A percentile compares a stretch with the other conserved stretches of the same genome.
Evolutionary conservation across 2,797 vertebrate genomes (phyloP).

Genomic region (Cuculus canorus): DNA sequence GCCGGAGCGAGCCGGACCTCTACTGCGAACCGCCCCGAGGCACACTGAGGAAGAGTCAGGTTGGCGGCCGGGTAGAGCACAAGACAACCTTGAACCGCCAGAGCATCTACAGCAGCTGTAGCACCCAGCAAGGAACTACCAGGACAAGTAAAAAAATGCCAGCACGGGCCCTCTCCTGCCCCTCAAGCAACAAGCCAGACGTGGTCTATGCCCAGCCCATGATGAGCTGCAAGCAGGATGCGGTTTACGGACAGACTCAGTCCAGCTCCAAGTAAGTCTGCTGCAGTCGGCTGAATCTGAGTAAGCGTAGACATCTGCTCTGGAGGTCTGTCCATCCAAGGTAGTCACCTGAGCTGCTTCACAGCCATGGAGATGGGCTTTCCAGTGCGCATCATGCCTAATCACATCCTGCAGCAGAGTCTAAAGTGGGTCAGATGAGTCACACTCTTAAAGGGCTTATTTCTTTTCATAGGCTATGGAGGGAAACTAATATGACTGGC

Average conservation of each 20-base stretch:
- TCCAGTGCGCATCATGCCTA: accelerated
- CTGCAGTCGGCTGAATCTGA: background rate
- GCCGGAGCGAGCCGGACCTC: constrained; percentile 81
- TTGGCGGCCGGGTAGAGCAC: constrained; percentile 54
- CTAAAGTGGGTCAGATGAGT: constrained; percentile 21
- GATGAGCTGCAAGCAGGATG: constrained; percentile 76
- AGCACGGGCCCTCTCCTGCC: constrained; percentile 70
- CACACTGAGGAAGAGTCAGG: constrained; percentile 74
- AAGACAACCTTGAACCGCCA: constrained; percentile 75
- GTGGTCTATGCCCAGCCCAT: constrained; percentile 69
- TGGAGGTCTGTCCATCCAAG: background rate
- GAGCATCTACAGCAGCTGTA: constrained; percentile 81
- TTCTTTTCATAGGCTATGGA: background rate
- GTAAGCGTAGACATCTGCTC: background rate
- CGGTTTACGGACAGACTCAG: constrained; percentile 69
- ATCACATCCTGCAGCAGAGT: background rate
- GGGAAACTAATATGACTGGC: background rate
- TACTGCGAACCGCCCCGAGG: constrained; percentile 74
- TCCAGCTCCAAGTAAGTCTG: constrained; percentile 79
- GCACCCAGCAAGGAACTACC: constrained; percentile 71
- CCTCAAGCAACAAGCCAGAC: constrained; percentile 74
- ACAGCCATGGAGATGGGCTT: background rate
- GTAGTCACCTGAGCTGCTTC: background rate
- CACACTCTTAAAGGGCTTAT: background rate
- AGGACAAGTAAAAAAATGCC: constrained; percentile 73